phyloP scores from a whole-genome alignment of 2,797 vertebrate species.

The Chelonia mydas region DNA sequence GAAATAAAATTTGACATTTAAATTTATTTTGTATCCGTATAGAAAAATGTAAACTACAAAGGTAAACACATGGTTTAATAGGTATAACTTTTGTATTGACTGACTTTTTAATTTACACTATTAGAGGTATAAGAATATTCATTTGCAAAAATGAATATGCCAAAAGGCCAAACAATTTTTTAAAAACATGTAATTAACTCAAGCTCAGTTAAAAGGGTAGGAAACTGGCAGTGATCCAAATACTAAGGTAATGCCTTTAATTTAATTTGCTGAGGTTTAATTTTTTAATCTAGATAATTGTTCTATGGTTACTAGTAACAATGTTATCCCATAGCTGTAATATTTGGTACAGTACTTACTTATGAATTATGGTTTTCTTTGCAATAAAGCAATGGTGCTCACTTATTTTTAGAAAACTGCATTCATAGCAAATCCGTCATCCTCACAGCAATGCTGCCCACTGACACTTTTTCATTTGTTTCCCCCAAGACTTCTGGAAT shows the following conservation, averaged over 20 bases:
- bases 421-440: fast-evolving
- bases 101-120: not conserved
- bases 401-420: not conserved
- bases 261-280: slow-evolving; percentile 81
- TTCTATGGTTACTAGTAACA: slow-evolving; percentile 78
- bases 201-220: slow-evolving; percentile 83
- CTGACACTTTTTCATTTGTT: not conserved
- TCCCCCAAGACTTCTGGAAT: not conserved
- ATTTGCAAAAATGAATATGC: slow-evolving; percentile 57
- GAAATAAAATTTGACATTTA: not conserved
- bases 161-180: slow-evolving; percentile 50
- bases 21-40: fast-evolving
- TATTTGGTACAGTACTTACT: slow-evolving; percentile 73
- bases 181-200: slow-evolving; percentile 81
- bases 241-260: slow-evolving; percentile 79
- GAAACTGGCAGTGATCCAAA: slow-evolving; percentile 84
- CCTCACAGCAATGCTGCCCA: not conserved
- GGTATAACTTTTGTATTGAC: not conserved
- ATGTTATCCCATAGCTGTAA: slow-evolving; percentile 77
- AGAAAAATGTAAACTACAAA: not conserved
- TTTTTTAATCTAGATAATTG: slow-evolving; percentile 79
- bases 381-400: not conserved
- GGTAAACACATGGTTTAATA: not conserved
- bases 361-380: slow-evolving; percentile 55
- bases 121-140: slow-evolving; percentile 3